Percentiles rank a stretch among this genome's conserved stretches.
These are phyloP conservation scores for Pluvialis apricaria DNA, from an alignment of 2,113 vertebrate genomes.

Conservation along the genomic window DNA sequence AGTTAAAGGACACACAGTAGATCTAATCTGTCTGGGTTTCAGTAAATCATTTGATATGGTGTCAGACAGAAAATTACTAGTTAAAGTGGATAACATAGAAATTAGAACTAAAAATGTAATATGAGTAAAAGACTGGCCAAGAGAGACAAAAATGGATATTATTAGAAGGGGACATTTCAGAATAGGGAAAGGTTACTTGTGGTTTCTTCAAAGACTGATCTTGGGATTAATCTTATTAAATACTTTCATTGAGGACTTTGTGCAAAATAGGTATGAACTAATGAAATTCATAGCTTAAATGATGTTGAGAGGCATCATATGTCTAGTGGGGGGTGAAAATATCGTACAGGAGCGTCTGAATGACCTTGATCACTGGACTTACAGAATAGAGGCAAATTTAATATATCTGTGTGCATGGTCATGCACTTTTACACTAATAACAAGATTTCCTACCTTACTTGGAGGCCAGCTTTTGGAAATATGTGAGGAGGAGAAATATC, in stretches of 20 bases:
- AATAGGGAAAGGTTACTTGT: neutral
- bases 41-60: neutral
- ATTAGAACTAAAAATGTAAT: neutral
- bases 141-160: neutral
- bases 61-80: neutral
- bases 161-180: neutral
- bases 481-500: neutral
- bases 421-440: neutral
- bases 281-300: neutral
- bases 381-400: neutral
- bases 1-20: neutral
- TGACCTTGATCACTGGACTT: neutral
- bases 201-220: neutral
- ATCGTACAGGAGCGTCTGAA: neutral
- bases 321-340: neutral
- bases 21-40: neutral
- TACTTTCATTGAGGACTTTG: neutral
- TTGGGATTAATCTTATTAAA: neutral
- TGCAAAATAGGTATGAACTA: neutral
- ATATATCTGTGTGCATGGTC: neutral
- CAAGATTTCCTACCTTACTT: neutral
- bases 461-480: neutral
- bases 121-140: neutral
- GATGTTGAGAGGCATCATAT: neutral
- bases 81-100: neutral